phyloP scores from a whole-genome alignment of 2,113 vertebrate species.

The Pimephales promelas region DNA sequence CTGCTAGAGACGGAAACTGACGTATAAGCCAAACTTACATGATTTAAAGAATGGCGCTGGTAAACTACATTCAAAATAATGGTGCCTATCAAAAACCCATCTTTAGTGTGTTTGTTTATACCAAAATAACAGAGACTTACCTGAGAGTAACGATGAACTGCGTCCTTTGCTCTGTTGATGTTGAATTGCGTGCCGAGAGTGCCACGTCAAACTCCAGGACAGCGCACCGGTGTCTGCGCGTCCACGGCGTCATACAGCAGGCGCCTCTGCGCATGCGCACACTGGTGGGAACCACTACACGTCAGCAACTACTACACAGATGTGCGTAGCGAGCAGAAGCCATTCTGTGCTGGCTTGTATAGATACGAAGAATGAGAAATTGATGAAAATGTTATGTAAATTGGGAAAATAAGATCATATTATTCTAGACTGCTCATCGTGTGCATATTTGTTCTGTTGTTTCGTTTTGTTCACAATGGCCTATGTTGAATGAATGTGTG shows the following conservation, averaged over 20 bases:
- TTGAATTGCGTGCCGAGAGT: constrained; percentile 63
- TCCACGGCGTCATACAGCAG: neutral
- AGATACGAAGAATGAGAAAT: neutral
- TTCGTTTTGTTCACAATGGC: neutral
- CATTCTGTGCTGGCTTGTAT: neutral
- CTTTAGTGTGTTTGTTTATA: neutral
- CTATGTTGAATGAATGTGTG: neutral
- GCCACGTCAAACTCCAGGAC: constrained; percentile 80
- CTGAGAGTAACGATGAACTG: constrained; percentile 58
- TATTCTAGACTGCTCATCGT: neutral
- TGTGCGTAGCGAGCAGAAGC: constrained; percentile 3
- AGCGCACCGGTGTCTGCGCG: constrained; percentile 61
- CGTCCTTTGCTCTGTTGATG: constrained; percentile 46
- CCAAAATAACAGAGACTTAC: constrained; percentile 57
- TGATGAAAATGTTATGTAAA: neutral
- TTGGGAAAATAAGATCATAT: neutral
- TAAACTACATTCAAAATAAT: neutral
- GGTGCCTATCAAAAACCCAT: too few relatives aligned
- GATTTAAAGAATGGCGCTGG: neutral
- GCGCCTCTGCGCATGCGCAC: constrained; percentile 67
- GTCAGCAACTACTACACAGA: constrained; percentile 65
- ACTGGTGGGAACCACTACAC: constrained; percentile 65
- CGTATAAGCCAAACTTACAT: constrained; percentile 9
- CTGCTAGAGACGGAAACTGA: constrained; percentile 14
- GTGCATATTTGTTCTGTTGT: neutral